phyloP scores from a whole-genome alignment of 2,888 invertebrate species.

The Trissolcus japonicus region DNA sequence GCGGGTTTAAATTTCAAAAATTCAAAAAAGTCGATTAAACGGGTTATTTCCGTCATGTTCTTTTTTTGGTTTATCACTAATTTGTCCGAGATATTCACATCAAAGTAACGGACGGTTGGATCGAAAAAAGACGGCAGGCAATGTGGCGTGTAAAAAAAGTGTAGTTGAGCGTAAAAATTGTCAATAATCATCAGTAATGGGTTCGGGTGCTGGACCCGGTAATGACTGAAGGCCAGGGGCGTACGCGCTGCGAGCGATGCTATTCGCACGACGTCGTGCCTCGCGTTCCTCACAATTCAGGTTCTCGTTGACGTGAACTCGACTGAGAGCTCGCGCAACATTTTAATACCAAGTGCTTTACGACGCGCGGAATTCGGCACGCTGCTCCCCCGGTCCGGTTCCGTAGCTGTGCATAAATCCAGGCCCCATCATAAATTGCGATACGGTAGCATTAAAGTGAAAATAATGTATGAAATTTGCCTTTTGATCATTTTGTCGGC shows the following conservation, averaged over 20 bases:
- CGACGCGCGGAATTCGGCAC: constrained; percentile 60
- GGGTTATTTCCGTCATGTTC: no score
- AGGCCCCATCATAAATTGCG: constrained; percentile 73
- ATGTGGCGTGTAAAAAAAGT: constrained; percentile 3
- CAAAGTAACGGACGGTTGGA: neutral
- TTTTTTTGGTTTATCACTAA: no score
- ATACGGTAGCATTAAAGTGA: constrained; percentile 76
- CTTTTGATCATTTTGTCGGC: constrained; percentile 75
- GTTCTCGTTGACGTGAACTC: constrained; percentile 68
- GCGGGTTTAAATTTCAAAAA: no score
- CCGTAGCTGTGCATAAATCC: constrained; percentile 71
- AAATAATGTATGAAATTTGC: constrained; percentile 76
- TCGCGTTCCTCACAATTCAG: constrained; percentile 65
- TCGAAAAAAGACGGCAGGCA: neutral
- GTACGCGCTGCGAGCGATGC: constrained; percentile 41
- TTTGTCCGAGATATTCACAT: no score
- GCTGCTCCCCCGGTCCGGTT: constrained; percentile 48
- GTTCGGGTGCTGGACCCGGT: neutral
- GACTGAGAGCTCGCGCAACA: constrained; percentile 63
- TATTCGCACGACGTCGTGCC: constrained; percentile 42
- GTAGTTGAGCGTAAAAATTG: constrained; percentile 22
- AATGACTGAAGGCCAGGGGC: constrained; percentile 32
- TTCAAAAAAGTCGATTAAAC: no score
- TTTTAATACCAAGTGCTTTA: constrained; percentile 71
- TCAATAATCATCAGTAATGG: constrained; percentile 31